Conservation (phyloP, 2,797 vertebrate species). For the Acanthurus tractus region DNA sequence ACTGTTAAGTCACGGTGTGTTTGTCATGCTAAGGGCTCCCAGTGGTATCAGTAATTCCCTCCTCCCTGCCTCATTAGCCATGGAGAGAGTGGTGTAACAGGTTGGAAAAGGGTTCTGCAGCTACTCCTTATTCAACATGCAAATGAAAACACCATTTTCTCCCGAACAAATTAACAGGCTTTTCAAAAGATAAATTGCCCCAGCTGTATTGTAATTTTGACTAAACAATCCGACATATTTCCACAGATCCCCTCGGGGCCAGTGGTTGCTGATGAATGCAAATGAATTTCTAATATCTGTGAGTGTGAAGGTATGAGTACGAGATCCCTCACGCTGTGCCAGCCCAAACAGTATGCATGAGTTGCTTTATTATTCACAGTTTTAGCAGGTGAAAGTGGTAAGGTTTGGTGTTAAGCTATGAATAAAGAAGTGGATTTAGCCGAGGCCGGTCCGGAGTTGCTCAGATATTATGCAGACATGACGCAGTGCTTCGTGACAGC, state of each 20-base stretch:
- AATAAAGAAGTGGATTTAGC: conserved; percentile 40
- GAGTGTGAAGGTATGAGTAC: conserved; percentile 67
- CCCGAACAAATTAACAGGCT: conserved; percentile 86
- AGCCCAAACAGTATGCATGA: conserved; percentile 35
- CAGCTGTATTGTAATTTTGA: conserved; percentile 86
- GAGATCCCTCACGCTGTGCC: conserved; percentile 44
- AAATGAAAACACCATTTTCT: conserved; percentile 84
- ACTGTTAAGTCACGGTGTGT: conserved; percentile 72
- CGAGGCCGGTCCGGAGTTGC: background rate
- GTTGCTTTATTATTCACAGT: conserved; percentile 41
- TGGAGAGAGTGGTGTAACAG: conserved; percentile 75
- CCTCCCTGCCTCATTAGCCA: conserved; percentile 80
- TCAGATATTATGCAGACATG: conserved; percentile 10
- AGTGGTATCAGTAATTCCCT: conserved; percentile 68
- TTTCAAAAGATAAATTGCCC: conserved; percentile 88
- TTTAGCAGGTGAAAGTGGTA: conserved; percentile 35
- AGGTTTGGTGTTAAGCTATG: background rate
- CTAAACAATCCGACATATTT: conserved; percentile 84
- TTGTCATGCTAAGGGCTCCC: conserved; percentile 78
- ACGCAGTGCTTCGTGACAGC: conserved; percentile 13
- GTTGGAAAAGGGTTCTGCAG: conserved; percentile 77
- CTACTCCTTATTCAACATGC: conserved; percentile 84
- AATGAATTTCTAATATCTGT: conserved; percentile 75
- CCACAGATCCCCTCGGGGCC: conserved; percentile 62
- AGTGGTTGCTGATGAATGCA: conserved; percentile 81